Evolutionary conservation across 2,888 invertebrate species (phyloP), one percentile per base, ranked within the genome.

Genomic region (Thymelicus acteon): DNA sequence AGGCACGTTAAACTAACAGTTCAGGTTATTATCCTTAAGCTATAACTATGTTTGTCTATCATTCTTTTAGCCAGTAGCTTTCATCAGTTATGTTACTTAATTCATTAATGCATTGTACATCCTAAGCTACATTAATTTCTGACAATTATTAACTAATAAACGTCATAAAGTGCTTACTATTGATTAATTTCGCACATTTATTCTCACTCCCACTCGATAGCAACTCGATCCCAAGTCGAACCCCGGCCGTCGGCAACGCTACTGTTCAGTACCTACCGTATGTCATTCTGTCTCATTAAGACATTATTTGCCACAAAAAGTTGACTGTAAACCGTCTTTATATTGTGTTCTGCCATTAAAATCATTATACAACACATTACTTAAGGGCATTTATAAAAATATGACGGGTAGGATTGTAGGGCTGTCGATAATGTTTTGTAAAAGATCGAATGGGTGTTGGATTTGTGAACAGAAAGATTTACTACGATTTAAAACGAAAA

Each of bases 211-310:
- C 63, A 13, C 13, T 39, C 44, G 57, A 31, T 31, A 19, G 44
- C 12, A 61, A 47, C 61, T 40, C 61, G 44, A 44, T 72, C 71
- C 61, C 68, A 75, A 57, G 12, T 75, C 75, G 75, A 76, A 74
- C 77, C 58, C 48, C 54, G 66, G 24, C 24, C 13, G 19, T 24
- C 24, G 15, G 12, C 19, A 10, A 7, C 39, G 49, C 7, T 54
- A 15, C 68, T 31, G 5, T 3, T 24, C 39, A 52, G 48, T 49
- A 44, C 37, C 19, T 19, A 8, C 72, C 68, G 75, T 80, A 74
- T 77, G 78, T 80, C 80, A 81, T 79, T 49, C 75, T 81, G 83
- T 80, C 82, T 83, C 81, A 83, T 83, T 82, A 81, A 78, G 80
- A 78, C 76, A 75, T 80, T 81, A 78, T 76, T 77, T 74, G 70